phyloP scores from a whole-genome alignment of 2,113 vertebrate species.

The Coreoperca whiteheadi region DNA sequence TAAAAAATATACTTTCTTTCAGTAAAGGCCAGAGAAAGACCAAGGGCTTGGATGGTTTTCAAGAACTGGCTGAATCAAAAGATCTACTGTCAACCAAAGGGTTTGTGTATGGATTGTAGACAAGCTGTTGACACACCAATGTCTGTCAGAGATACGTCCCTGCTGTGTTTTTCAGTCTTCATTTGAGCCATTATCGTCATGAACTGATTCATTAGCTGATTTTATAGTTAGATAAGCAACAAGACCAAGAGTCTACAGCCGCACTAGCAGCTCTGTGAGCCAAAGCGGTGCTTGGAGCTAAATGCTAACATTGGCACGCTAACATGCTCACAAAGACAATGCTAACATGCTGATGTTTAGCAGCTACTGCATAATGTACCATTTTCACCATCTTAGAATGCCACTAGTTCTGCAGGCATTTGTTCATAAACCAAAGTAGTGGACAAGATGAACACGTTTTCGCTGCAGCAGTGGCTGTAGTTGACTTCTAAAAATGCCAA shows the following conservation, averaged over 20 bases:
- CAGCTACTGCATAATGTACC: background rate
- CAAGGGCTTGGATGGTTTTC: constrained; percentile 27
- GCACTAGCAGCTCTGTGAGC: background rate
- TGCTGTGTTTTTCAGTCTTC: background rate
- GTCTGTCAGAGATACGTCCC: constrained; percentile 20
- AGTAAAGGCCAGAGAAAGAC: constrained; percentile 38
- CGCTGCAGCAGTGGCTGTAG: too few relatives aligned
- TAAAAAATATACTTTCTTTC: constrained; percentile 25
- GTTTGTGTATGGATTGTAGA: constrained; percentile 34
- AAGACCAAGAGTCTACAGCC: background rate
- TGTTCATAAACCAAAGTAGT: background rate
- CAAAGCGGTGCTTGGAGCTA: background rate
- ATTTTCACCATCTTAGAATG: background rate
- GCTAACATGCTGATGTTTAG: background rate
- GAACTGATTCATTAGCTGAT: constrained; percentile 2
- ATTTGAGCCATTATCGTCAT: background rate
- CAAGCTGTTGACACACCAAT: constrained; percentile 32
- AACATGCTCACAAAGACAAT: background rate
- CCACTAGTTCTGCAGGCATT: background rate
- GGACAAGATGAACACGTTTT: background rate
- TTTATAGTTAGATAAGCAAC: background rate
- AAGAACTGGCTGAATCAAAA: constrained; percentile 39
- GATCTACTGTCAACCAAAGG: constrained; percentile 12
- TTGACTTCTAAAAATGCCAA: background rate
- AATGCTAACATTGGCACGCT: background rate